Evolutionary conservation across 30 jellyfish, hydroid and myxozoan genomes (phyloP).

Genomic region (Clytia hemisphaerica): DNA sequence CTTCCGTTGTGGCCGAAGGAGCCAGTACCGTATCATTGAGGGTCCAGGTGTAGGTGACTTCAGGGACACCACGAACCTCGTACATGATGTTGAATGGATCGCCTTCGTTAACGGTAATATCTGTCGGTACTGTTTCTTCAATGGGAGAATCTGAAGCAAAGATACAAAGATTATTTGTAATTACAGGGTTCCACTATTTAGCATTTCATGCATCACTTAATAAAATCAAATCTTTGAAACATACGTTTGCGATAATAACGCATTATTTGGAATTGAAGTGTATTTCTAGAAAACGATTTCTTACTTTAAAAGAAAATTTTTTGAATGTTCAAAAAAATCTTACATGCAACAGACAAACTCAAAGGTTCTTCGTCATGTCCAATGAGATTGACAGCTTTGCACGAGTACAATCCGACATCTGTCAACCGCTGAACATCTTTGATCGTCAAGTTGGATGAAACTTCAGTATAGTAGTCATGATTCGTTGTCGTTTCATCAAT

Average conservation of each 20-base stretch:
- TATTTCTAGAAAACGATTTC: background rate
- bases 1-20: background rate
- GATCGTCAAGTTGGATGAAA: background rate
- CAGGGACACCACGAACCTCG: background rate
- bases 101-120: constrained; percentile 16
- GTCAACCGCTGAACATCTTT: background rate
- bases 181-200: background rate
- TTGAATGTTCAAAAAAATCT: background rate
- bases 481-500: background rate
- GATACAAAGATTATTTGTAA: background rate
- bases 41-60: background rate
- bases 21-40: background rate
- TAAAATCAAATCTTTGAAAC: too few species aligned
- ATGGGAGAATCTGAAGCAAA: background rate
- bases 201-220: too few species aligned
- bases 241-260: background rate
- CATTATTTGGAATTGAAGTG: background rate
- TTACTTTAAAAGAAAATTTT: background rate
- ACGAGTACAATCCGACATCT: constrained; percentile 6
- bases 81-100: background rate
- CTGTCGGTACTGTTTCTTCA: background rate
- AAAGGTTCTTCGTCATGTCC: background rate
- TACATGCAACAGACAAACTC: background rate
- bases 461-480: background rate
- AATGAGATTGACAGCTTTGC: background rate